Conservation (phyloP, 64 coral and sea anemone species). For the Dendrophyllia cribrosa region DNA sequence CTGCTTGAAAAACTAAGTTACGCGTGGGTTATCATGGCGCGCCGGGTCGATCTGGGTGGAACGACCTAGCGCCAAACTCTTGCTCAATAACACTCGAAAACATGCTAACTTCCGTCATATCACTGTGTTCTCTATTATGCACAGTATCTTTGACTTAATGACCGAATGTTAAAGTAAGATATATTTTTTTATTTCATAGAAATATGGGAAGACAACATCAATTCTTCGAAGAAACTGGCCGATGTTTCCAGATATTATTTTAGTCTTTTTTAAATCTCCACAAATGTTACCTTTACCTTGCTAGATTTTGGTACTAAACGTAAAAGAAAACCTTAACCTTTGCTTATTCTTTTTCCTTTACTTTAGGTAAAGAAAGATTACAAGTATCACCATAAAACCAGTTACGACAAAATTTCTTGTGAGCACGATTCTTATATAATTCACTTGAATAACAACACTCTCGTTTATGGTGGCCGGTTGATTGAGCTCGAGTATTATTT, state of each 20-base stretch:
- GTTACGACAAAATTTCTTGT: not conserved
- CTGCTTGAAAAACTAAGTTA: not conserved
- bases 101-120: conserved; percentile 47
- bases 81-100: conserved; percentile 14
- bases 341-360: not conserved
- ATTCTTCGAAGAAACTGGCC: conserved; percentile 23
- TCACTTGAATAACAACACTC: not conserved
- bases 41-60: not conserved
- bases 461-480: not conserved
- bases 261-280: not conserved
- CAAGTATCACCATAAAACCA: not conserved
- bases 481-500: not conserved
- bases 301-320: not conserved
- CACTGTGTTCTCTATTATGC: not conserved
- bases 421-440: not conserved
- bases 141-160: not conserved
- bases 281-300: not conserved
- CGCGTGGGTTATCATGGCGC: not conserved
- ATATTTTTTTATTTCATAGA: conserved; percentile 31
- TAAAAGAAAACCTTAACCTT: not conserved
- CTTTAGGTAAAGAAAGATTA: not conserved
- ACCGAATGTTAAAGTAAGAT: not conserved
- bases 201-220: conserved; percentile 32
- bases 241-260: not conserved
- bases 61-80: not conserved